Evolutionary conservation across 1,140 invertebrate genomes (phyloP), one percentile per base, ranked within the genome.

Genomic region (Nixonia krombeini): DNA sequence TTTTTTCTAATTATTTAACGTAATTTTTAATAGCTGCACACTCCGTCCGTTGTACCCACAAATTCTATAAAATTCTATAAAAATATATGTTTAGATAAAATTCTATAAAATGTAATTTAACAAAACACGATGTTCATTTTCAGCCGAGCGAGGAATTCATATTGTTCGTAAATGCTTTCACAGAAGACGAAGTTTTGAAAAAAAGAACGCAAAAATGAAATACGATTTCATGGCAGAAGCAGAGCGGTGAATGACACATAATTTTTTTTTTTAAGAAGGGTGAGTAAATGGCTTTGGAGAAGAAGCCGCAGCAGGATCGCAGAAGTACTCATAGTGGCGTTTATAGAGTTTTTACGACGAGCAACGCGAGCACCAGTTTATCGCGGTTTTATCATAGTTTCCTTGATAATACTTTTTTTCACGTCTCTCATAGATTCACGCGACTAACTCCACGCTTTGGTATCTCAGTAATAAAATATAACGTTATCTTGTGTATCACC

Each of bases 291-390:
- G 47, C 47, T 50, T 50, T 26, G 47, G 46, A 26, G 33, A 38
- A 50, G 47, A 50, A 50, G 40, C 40, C 40, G 25, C 40, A 21
- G 40, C 12, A 13, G 18, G 18, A 25, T 41, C 38, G 28, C 38
- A 21, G n/a, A 25, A 52, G 55, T 15, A 41, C 55, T 49, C 55
- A 28, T 35, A 47, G 45, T 28, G 26, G 8, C 44, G 28, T 58
- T 58, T 58, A 58, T 58, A 45, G 42, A 40, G 18, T 49, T 58
- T 58, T 58, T 58, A 58, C 45, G 45, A 41, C 10, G 42, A 45
- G 51, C 18, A 26, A 44, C 31, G 41, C 42, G 35, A 56, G 52
- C 52, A 26, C 42, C 52, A 28, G 42, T 45, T 56, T 56, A 56
- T 56, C 41, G 52, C 44, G 9, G 42, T 28, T 56, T 46, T 56